Evolutionary conservation across 2,797 vertebrate species (phyloP), one percentile per base, ranked within the genome.

Genomic region (Catamblyrhynchus diadema): DNA sequence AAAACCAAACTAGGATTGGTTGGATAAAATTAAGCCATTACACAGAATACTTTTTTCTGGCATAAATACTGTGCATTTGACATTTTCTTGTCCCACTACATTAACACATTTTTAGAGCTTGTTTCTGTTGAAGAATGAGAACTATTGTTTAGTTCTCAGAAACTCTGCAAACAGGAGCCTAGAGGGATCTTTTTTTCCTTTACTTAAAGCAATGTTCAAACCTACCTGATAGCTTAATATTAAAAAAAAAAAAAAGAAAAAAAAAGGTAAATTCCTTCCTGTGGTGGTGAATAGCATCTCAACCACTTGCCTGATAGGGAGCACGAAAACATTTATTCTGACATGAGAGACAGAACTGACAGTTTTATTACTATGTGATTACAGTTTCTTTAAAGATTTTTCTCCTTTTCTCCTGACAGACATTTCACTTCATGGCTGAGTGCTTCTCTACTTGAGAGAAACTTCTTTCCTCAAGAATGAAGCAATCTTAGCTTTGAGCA

Each of bases 291-390:
- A 79, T 10, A 57, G 4, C 25, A 66, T 7, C 30, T 9, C 18
- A 6, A n/a, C 9, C 2, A 0, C 25, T 50, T 41, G 14, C 32
- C 51, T 56, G n/a, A 16, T 28, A 41, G 2, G 2, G 7, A 70
- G 42, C 37, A 88, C 13, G 22, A 42, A 53, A 80, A 60, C 12
- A 23, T 16, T 47, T 59, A 37, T 37, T 81, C 28, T 64, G 32
- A 70, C 21, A 18, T 2, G 10, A 59, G 12, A 84, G 8, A 32
- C 0, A 14, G 3, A 92, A 25, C 5, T 84, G 66, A 48, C 13
- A 59, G 24, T 81, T 83, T 65, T 57, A 75, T 57, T 39, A 53
- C 10, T 5, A 53, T 41, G 10, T 6, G 9, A 72, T 61, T 50
- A 86, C 3, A n/a, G 48, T 32, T 60, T 44, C 45, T 71, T 42